A percentile compares a stretch with the other conserved stretches of the same genome.
Conservation (phyloP, 2,797 vertebrate genomes). For the Syndactyla subalaris region DNA sequence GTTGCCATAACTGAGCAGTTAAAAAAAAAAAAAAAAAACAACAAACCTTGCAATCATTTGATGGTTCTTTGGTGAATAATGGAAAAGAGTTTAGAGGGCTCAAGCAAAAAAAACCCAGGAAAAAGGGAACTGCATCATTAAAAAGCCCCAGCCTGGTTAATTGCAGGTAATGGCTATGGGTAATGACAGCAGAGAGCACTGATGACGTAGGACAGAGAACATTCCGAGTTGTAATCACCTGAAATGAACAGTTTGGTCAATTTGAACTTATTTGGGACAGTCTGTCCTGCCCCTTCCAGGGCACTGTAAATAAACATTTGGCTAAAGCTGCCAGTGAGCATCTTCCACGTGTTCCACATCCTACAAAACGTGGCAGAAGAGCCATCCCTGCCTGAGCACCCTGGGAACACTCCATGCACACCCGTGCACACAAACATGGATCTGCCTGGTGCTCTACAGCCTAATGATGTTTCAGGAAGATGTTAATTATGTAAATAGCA, state of each 20-base stretch:
- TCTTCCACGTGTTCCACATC: neutral
- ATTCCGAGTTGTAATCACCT: neutral
- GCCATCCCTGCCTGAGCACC: accelerated
- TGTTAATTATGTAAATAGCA: neutral
- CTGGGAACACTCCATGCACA: neutral
- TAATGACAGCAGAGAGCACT: neutral
- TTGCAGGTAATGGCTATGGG: neutral
- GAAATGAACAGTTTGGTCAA: neutral
- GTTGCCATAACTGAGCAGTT: neutral
- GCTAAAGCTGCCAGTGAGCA: neutral
- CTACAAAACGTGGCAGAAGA: neutral
- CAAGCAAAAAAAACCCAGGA: neutral
- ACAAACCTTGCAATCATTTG: neutral
- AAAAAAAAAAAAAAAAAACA: neutral
- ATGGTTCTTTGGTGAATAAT: neutral
- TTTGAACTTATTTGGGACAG: neutral
- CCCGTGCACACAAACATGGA: accelerated
- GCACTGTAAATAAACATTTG: neutral
- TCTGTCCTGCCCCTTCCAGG: neutral
- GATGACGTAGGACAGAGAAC: neutral
- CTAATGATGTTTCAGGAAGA: neutral
- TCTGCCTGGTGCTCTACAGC: neutral
- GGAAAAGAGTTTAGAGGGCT: neutral
- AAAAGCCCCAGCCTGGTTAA: neutral
- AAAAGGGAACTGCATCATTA: neutral